phyloP scores from a whole-genome alignment of 2,113 vertebrate species.

The Tetrax tetrax region DNA sequence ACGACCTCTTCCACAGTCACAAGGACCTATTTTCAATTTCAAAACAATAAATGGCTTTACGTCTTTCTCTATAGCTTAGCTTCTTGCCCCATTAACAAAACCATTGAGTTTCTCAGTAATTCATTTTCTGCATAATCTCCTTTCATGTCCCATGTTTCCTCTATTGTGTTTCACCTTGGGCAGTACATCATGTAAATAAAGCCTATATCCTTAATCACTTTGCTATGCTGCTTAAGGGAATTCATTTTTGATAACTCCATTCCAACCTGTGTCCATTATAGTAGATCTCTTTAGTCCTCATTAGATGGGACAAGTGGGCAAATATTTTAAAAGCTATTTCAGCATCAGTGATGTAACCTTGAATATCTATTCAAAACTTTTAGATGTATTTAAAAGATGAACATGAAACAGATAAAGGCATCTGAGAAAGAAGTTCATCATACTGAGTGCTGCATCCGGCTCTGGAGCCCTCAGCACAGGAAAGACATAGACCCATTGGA shows the following conservation, averaged over 20 bases:
- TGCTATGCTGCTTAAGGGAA: not conserved
- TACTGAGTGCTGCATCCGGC: too few relatives aligned
- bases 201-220: not conserved
- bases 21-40: conserved; percentile 61
- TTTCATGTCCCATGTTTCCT: conserved; percentile 34
- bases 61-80: conserved; percentile 2
- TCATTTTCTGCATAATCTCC: conserved; percentile 51
- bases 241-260: not conserved
- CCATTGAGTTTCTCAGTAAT: conserved; percentile 54
- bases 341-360: not conserved
- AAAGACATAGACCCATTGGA: too few relatives aligned
- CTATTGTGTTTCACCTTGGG: conserved; percentile 57
- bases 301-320: not conserved
- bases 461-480: too few relatives aligned
- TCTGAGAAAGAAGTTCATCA: not conserved
- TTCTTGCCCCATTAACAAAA: conserved; percentile 63
- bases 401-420: not conserved
- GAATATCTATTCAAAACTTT: not conserved
- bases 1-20: conserved; percentile 30
- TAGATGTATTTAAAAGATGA: not conserved
- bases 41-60: conserved; percentile 50
- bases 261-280: not conserved
- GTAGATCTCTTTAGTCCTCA: not conserved
- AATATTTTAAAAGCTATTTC: conserved; percentile 10
- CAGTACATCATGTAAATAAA: conserved; percentile 64